phyloP scores from a whole-genome alignment of 2,797 vertebrate genomes.

The Staurois parvus region DNA sequence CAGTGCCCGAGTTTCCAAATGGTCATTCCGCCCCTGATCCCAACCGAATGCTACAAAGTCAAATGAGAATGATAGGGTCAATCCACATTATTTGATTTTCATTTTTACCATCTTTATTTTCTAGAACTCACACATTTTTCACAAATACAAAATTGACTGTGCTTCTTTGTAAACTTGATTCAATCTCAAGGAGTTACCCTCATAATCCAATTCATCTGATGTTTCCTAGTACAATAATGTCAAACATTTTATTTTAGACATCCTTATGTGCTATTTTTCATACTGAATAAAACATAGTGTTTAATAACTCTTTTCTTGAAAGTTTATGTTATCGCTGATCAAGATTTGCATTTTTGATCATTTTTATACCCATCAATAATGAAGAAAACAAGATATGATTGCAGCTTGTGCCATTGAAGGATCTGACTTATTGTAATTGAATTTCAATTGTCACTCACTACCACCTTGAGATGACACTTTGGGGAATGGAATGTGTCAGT shows the following conservation, averaged over 20 bases:
- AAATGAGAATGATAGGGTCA: too few relatives aligned
- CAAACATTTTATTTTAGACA: background rate
- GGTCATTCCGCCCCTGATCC: too few relatives aligned
- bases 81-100: too few relatives aligned
- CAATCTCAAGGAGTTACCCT: background rate
- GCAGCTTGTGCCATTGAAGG: constrained; percentile 3
- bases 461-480: constrained; percentile 38
- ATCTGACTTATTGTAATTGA: constrained; percentile 55
- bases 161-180: background rate
- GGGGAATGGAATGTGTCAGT: constrained; percentile 53
- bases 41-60: too few relatives aligned
- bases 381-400: background rate
- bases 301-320: background rate
- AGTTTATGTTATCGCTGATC: background rate
- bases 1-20: too few relatives aligned
- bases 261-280: background rate
- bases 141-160: background rate
- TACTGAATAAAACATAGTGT: background rate
- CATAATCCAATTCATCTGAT: background rate
- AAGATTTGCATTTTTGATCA: background rate
- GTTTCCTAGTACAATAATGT: background rate
- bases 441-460: constrained; percentile 55
- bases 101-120: too few relatives aligned
- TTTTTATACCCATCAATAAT: background rate
- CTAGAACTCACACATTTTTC: too few relatives aligned